Percentiles rank a stretch among this genome's conserved stretches.
phyloP scores from a whole-genome alignment of 2,888 invertebrate species.

The Drosophila borborema region DNA sequence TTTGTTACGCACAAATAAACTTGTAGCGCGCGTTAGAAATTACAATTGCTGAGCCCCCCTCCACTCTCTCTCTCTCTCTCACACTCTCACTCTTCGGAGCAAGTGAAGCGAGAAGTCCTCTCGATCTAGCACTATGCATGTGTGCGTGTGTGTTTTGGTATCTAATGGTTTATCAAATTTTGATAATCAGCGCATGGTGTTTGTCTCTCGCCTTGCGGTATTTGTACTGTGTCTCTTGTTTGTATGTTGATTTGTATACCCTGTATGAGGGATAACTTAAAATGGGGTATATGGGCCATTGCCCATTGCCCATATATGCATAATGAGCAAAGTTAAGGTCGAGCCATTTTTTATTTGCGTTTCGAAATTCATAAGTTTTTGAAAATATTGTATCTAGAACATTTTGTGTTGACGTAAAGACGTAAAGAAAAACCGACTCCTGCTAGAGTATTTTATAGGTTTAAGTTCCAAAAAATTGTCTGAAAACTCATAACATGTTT shows the following conservation, averaged over 20 bases:
- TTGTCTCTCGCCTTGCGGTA: slow-evolving; percentile 58
- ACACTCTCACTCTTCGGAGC: slow-evolving; percentile 28
- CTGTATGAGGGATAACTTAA: slow-evolving; percentile 5
- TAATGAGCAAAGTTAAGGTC: not conserved
- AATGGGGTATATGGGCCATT: not conserved
- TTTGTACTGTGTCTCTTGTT: slow-evolving; percentile 55
- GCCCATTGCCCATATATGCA: too few relatives aligned
- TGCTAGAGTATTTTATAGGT: too few relatives aligned
- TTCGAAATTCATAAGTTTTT: too few relatives aligned
- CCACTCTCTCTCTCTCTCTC: not conserved
- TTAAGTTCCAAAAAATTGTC: too few relatives aligned
- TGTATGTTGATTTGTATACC: slow-evolving; percentile 58
- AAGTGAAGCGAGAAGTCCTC: slow-evolving; percentile 66
- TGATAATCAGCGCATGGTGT: slow-evolving; percentile 74
- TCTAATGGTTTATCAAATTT: slow-evolving; percentile 72
- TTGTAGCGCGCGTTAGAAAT: slow-evolving; percentile 74
- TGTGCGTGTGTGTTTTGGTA: slow-evolving; percentile 47
- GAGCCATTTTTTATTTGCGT: too few relatives aligned
- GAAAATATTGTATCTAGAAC: too few relatives aligned
- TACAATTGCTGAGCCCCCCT: slow-evolving; percentile 24
- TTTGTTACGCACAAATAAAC: slow-evolving; percentile 79
- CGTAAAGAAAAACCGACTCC: too few relatives aligned
- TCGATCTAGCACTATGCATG: slow-evolving; percentile 29
- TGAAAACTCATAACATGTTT: too few relatives aligned
- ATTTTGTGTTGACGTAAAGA: too few relatives aligned